Percentiles rank a stretch among this genome's conserved stretches.
Evolutionary conservation across 2,113 vertebrate genomes (phyloP).

Genomic region (Leptobrachium leishanense): DNA sequence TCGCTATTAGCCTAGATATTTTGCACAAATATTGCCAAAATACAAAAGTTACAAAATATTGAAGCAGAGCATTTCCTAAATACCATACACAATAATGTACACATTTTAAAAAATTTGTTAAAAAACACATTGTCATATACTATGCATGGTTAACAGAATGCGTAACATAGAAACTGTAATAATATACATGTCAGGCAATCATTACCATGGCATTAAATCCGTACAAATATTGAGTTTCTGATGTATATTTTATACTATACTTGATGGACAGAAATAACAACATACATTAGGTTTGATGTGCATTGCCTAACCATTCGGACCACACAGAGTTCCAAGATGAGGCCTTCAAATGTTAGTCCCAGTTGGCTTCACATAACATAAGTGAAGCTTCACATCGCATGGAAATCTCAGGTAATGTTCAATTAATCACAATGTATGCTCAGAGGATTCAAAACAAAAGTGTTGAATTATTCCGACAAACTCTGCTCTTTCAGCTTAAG

Average conservation of each 20-base stretch:
- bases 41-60: no score
- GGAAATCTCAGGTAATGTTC: background rate
- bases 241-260: slow-evolving; percentile 3
- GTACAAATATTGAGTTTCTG: background rate
- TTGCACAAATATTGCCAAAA: no score
- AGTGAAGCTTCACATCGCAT: slow-evolving; percentile 1
- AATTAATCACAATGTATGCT: background rate
- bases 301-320: slow-evolving; percentile 28
- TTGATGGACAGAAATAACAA: slow-evolving; percentile 22
- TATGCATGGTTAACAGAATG: no score
- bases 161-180: no score
- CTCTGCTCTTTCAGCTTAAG: no score
- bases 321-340: slow-evolving; percentile 1
- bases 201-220: background rate
- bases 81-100: no score
- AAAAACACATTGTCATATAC: no score
- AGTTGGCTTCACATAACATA: slow-evolving; percentile 9
- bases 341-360: slow-evolving; percentile 17
- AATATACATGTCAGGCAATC: no score
- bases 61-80: no score
- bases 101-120: no score
- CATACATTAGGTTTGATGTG: slow-evolving; percentile 18
- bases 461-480: background rate
- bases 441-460: background rate
- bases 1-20: no score